Base-by-base conservation (phyloP, 2,113 vertebrate genomes). In the Nycticorax nycticorax region DNA sequence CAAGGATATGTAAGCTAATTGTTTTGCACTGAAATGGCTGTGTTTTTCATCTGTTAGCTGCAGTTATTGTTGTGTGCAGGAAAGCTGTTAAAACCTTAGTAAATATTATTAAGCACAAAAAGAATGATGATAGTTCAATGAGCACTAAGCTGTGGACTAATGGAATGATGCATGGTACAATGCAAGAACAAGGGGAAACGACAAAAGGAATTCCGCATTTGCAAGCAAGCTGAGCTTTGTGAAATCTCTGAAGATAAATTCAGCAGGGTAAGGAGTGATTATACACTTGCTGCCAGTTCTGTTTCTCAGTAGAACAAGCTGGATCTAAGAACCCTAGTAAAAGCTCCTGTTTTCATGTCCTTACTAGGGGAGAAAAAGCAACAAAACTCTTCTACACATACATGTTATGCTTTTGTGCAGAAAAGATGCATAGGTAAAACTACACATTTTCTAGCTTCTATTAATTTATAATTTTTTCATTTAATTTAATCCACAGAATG, bases 91-190 rank as follows among this genome's bases (percentile, higher is more conserved):
- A 97, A 97, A 86, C 92, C 83, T 96, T 56, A 28, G 92, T 89
- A 97, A 97, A 98, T 88, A 93, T 76, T 92, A 92, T 95, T 97
- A 98, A 94, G 72, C 48, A 85, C 57, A 76, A 90, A 93, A 91
- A 19, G 71, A 94, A 88, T 72, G 81, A 96, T 88, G 92, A 88
- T 30, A 81, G 56, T 57, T 72, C 86, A 85, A 62, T 75, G 50
- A 76, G 33, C 89, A 64, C 59, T 96, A 93, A 96, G 94, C 90
- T 89, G 39, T 56, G n/a, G 80, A 74, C 86, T 96, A 96, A 97
- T 86, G 85, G 93, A 81, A 81, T 90, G 92, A 97, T 96, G 45
- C 92, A 94, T 89, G n/a, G 43, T 85, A 62, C 45, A 75, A 82
- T 17, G 6, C 55, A 67, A 82, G 91, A 95, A 85, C 67, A 85